Base-by-base conservation (phyloP, 1,140 invertebrate species). In the Drosophila biarmipes region DNA sequence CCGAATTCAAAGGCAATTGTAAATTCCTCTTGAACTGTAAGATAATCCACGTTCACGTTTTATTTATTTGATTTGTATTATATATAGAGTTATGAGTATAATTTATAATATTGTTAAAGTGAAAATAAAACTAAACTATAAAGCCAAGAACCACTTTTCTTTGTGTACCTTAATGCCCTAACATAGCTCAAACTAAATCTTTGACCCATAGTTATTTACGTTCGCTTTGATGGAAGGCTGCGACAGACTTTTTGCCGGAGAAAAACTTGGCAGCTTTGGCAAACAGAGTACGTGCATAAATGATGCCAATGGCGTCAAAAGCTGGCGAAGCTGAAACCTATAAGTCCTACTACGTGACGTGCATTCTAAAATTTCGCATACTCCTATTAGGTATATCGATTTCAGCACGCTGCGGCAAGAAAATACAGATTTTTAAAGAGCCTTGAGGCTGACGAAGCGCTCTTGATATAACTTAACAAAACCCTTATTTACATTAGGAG, bases 21-120 rank as follows among this genome's bases (percentile, higher is more conserved):
- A 63, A 63, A 67, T 34, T 67, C 45, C 63, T 51, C 24, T 42
- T 63, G 15, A 64, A 11, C 34, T 64, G 29, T 64, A 67, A 67
- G 63, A 66, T 42, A 46, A 21, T 15, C 45, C 21, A 24, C 62
- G 58, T 67, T 67, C 63, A 48, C 46, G 58, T 51, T 67, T 67
- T 67, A 67, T 67, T 67, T 67, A 67, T 67, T 66, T 37, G 43
- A 62, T 48, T 51, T 31, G 57, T 67, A 67, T 67, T 64, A 63
- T 64, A 45, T 66, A 66, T 49, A 66, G 45, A 66, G 57, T 42
- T 63, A 12, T 42, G 48, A 34, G 34, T 51, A n/a, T 64, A 38
- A 62, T 27, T 19, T 42, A 17, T 51, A 67, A 42, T 67, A 67
- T 40, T 63, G 43, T 67, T 67, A 67, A 67, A 29, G 14, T 40